Evolutionary conservation across 2,888 invertebrate genomes (phyloP), one percentile per base, ranked within the genome.

Genomic region (Yponomeuta plumbellus): DNA sequence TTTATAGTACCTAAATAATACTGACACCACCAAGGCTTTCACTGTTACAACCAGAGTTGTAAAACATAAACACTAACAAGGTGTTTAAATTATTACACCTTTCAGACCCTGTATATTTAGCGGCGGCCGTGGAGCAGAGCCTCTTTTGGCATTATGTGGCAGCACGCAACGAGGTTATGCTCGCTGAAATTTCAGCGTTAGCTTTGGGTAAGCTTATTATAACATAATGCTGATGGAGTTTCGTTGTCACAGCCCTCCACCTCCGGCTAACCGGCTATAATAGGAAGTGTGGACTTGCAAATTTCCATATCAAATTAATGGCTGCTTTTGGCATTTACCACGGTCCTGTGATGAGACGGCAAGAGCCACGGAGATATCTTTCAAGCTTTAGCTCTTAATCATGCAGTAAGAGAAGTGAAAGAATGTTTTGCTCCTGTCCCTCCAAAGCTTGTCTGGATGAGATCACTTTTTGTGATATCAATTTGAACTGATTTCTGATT

Each of bases 141-240:
- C 17, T 52, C 44, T 52, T 52, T 17, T 17, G 44, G 13, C 44
- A 52, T 13, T 52, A 52, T 52, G 13, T 52, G 17, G 44, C 44
- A 17, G 44, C 44, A 52, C 44, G 13, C 44, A 17, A 21, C 40
- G 40, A 63, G 26, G 64, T 23, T 56, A 40, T 64, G 44, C 11
- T 11, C 17, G 57, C 64, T 56, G 74, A 74, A 80, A 81, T 80
- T 83, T 81, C 78, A 80, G 79, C 77, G 76, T 74, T 72, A 75
- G 80, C 81, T 82, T 83, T 39, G 44, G 44, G 44, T 52, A 59
- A 65, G 65, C 84, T 85, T 84, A 66, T 61, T 61, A 81, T 75
- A 80, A 76, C 80, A 78, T 82, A 80, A 84, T 79, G 81, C 77
- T 85, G 84, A 85, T 86, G 85, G 82, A 83, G 80, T 84, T 86